Evolutionary conservation across 2,888 invertebrate species (phyloP).

Genomic region (Malthinus flaveolus): DNA sequence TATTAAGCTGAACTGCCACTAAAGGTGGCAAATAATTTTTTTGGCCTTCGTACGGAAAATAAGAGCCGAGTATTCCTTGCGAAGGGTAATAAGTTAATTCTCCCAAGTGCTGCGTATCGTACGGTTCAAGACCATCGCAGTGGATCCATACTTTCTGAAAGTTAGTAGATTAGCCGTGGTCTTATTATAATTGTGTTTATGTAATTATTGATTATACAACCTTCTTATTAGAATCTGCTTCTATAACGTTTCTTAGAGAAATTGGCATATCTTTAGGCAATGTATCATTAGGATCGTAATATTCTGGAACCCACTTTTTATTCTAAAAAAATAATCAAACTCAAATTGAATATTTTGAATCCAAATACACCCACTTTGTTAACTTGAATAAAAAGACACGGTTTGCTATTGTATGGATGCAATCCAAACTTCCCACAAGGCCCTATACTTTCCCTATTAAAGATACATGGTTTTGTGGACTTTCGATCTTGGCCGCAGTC

Average conservation of each 20-base stretch:
- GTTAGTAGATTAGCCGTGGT: neutral
- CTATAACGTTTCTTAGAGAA: constrained; percentile 1
- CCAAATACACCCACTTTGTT: constrained; percentile 47
- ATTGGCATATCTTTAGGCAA: constrained; percentile 14
- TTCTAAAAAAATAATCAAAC: constrained; percentile 11
- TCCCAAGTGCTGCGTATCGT: constrained; percentile 63
- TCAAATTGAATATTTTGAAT: constrained; percentile 39
- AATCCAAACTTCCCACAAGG: constrained; percentile 36
- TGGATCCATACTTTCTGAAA: constrained; percentile 46
- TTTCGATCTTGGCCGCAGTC: constrained; percentile 23
- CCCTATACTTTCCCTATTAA: constrained; percentile 32
- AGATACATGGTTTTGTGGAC: constrained; percentile 30
- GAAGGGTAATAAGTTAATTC: constrained; percentile 58
- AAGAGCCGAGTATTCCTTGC: constrained; percentile 57
- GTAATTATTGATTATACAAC: neutral
- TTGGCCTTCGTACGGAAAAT: constrained; percentile 65
- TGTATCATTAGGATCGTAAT: neutral
- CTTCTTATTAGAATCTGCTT: neutral
- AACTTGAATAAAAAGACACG: constrained; percentile 40
- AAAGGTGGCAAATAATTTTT: constrained; percentile 65
- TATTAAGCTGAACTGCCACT: constrained; percentile 62
- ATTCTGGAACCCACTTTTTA: constrained; percentile 8
- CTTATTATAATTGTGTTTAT: no score
- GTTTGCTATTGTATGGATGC: constrained; percentile 33
- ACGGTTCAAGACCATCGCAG: constrained; percentile 62